phyloP scores from a whole-genome alignment of 2,797 vertebrate genomes.

The Coracias cyanogaster region DNA sequence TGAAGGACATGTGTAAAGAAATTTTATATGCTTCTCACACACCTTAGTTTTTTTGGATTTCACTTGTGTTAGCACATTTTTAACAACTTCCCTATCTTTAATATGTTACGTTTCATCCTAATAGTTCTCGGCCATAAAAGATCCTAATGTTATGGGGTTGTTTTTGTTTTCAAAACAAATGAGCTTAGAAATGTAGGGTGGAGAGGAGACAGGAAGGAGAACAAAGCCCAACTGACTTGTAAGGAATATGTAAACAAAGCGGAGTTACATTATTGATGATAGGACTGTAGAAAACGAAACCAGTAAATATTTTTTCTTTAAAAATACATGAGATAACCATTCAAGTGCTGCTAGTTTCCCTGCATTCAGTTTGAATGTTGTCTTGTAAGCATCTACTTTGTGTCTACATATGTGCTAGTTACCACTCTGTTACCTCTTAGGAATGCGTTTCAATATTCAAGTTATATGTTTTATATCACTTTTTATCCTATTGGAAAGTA shows the following conservation, averaged over 20 bases:
- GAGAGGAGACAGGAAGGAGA: not conserved
- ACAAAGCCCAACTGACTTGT: slow-evolving; percentile 59
- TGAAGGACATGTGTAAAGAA: slow-evolving; percentile 89
- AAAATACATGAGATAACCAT: slow-evolving; percentile 54
- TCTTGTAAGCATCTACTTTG: slow-evolving; percentile 10
- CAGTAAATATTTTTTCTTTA: slow-evolving; percentile 56
- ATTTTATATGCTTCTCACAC: slow-evolving; percentile 79
- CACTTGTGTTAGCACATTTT: slow-evolving; percentile 75
- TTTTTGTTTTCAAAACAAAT: slow-evolving; percentile 8
- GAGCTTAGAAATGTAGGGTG: not conserved
- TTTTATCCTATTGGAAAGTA: slow-evolving; percentile 47
- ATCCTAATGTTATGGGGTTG: not conserved
- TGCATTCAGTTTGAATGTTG: slow-evolving; percentile 6
- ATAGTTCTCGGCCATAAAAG: slow-evolving; percentile 64
- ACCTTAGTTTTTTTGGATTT: slow-evolving; percentile 63
- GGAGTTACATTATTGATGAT: slow-evolving; percentile 66
- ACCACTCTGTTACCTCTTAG: slow-evolving; percentile 36
- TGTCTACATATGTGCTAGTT: slow-evolving; percentile 16
- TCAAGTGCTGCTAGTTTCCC: not conserved
- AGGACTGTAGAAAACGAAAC: slow-evolving; percentile 34
- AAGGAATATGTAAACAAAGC: slow-evolving; percentile 73
- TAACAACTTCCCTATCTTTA: slow-evolving; percentile 75
- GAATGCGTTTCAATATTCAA: not conserved
- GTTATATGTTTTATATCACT: not conserved
- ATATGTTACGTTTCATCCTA: slow-evolving; percentile 71